Evolutionary conservation across 2,888 invertebrate genomes (phyloP), one percentile per base, ranked within the genome.

Genomic region (Nomada goodeniana): DNA sequence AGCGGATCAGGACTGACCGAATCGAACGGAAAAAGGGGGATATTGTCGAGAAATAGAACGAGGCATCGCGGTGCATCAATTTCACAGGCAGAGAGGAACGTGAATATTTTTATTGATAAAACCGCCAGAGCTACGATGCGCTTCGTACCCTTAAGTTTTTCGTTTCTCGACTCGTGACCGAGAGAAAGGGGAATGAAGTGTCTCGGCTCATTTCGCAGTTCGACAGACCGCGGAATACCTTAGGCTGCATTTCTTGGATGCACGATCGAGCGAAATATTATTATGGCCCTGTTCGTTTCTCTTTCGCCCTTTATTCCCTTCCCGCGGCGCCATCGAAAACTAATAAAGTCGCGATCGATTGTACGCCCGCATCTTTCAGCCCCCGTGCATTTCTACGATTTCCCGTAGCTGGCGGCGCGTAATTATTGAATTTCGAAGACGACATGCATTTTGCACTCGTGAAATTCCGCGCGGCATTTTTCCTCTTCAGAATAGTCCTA

Each of bases 181-280:
- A 52, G 23, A 47, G 68, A 68, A 79, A 53, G 73, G 55, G 79
- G 61, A 76, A 78, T 57, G 59, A 71, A 67, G 72, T 72, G 78
- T 80, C 78, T 76, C 70, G 77, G 67, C 44, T 82, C 82, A 84
- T 86, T 87, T 87, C 73, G 84, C 86, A 81, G 81, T 84, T 88
- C 86, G 84, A 72, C 86, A 84, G 82, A 84, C 81, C 81, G 82
- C 69, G 67, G 79, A 77, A 87, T 88, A 71, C 73, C 77, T 84
- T 77, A 80, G 76, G 75, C 78, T 75, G 76, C 79, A 82, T 80
- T 79, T 86, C 74, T 44, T 53, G 47, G 78, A 73, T 81, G 79
- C 72, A 69, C 76, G 67, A 68, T 57, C 76, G 76, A n/a, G 52
- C 63, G 55, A 67, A 18, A 70, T 75, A 63, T 83, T 76, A 73